phyloP scores from a whole-genome alignment of 2,113 vertebrate genomes.

The Platysteira castanea region DNA sequence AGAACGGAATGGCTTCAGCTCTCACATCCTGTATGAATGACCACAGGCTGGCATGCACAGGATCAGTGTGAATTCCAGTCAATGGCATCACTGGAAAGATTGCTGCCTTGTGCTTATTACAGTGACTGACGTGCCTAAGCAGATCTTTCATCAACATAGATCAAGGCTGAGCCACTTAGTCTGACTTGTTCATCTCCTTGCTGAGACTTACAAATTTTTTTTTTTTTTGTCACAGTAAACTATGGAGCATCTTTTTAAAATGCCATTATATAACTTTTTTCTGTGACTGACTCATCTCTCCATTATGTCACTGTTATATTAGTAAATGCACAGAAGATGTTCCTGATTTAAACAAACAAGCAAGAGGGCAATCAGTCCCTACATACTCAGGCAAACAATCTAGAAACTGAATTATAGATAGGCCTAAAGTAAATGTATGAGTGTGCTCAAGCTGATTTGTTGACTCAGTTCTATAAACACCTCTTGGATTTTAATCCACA shows the following conservation, averaged over 20 bases:
- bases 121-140: not conserved
- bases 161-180: not conserved
- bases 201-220: not conserved
- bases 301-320: conserved; percentile 7
- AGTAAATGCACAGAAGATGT: not conserved
- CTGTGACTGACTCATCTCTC: conserved; percentile 21
- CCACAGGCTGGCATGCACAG: not conserved
- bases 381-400: conserved; percentile 57
- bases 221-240: not conserved
- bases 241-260: not conserved
- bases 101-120: not conserved
- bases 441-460: conserved; percentile 60
- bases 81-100: not conserved
- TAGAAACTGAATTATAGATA: conserved; percentile 71
- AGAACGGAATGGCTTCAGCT: not conserved
- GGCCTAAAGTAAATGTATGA: conserved; percentile 59
- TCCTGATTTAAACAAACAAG: conserved; percentile 42
- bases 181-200: not conserved
- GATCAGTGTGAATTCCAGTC: not conserved
- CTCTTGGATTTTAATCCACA: conserved; percentile 56
- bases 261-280: not conserved
- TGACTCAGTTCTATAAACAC: conserved; percentile 70
- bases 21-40: not conserved
- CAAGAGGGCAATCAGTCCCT: conserved; percentile 16
- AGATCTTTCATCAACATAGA: not conserved